Percentiles rank a stretch among this genome's conserved stretches.
Evolutionary conservation across 2,888 invertebrate species (phyloP).

Genomic region (Elgonia sp.): DNA sequence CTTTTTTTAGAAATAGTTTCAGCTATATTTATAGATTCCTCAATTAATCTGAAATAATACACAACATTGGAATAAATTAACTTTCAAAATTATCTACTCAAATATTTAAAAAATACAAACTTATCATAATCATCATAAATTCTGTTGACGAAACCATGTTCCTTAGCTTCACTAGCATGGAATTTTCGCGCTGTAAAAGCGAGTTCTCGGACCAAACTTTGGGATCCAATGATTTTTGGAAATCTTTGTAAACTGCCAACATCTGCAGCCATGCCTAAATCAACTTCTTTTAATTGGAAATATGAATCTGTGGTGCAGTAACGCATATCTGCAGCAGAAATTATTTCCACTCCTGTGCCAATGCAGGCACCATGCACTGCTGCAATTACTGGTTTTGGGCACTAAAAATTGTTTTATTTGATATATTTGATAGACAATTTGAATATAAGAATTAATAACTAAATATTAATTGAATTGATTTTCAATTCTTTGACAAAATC

Average conservation of each 20-base stretch:
- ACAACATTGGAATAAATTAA: neutral
- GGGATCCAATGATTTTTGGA: slow-evolving; percentile 96
- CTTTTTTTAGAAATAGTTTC: slow-evolving; percentile 94
- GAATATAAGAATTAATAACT: no score
- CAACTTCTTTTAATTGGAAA: slow-evolving; percentile 96
- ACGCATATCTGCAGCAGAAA: slow-evolving; percentile 96
- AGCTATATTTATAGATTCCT: slow-evolving; percentile 92
- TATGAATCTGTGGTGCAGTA: slow-evolving; percentile 96
- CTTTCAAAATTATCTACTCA: neutral
- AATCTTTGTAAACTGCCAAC: slow-evolving; percentile 97
- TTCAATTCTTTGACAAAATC: no score
- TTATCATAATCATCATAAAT: slow-evolving; percentile 91
- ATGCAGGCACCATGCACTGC: slow-evolving; percentile 96
- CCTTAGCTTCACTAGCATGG: slow-evolving; percentile 92
- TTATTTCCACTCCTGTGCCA: slow-evolving; percentile 96
- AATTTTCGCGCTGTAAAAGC: slow-evolving; percentile 95
- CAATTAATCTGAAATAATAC: slow-evolving; percentile 89
- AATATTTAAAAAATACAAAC: slow-evolving; percentile 85
- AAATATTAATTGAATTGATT: slow-evolving; percentile 61
- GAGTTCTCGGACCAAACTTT: slow-evolving; percentile 95
- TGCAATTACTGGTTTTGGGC: slow-evolving; percentile 96
- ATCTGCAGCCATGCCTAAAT: slow-evolving; percentile 97
- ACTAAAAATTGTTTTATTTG: slow-evolving; percentile 86
- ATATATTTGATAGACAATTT: no score
- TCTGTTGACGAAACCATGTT: slow-evolving; percentile 94